A percentile compares a stretch with the other conserved stretches of the same genome.
Conservation (phyloP, 2,113 vertebrate genomes). For the Malaclemys terrapin region DNA sequence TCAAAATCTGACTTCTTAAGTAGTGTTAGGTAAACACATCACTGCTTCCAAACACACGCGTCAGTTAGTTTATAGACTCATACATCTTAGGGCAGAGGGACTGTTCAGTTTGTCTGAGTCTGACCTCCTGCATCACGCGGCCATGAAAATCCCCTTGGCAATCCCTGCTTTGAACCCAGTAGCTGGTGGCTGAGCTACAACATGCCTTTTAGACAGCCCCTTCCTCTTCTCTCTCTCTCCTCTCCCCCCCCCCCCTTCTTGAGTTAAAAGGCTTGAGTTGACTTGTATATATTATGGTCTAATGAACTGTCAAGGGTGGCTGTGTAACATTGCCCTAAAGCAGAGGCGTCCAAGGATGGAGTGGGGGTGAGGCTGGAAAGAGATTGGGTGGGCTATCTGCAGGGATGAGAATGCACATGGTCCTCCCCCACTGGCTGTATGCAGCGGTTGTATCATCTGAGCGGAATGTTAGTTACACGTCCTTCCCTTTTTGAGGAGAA, state of each 20-base stretch:
- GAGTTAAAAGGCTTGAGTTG: background rate
- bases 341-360: background rate
- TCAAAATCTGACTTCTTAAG: slow-evolving; percentile 10
- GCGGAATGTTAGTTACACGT: background rate
- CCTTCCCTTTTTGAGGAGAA: background rate
- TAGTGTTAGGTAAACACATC: background rate
- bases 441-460: background rate
- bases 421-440: background rate
- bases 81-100: slow-evolving; percentile 8
- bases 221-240: no score
- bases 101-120: background rate
- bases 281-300: background rate
- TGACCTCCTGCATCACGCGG: background rate
- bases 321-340: background rate
- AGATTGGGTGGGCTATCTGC: background rate
- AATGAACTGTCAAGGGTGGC: background rate
- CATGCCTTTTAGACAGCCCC: background rate
- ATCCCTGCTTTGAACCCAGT: background rate
- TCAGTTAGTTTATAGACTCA: background rate
- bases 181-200: background rate
- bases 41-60: slow-evolving; percentile 16
- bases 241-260: background rate
- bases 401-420: background rate
- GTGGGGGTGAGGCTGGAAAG: background rate
- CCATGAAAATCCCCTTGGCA: background rate